Percentiles rank a stretch among this genome's conserved stretches.
Conservation (phyloP, 1,140 invertebrate genomes). For the Gonatopus flavifemur region DNA sequence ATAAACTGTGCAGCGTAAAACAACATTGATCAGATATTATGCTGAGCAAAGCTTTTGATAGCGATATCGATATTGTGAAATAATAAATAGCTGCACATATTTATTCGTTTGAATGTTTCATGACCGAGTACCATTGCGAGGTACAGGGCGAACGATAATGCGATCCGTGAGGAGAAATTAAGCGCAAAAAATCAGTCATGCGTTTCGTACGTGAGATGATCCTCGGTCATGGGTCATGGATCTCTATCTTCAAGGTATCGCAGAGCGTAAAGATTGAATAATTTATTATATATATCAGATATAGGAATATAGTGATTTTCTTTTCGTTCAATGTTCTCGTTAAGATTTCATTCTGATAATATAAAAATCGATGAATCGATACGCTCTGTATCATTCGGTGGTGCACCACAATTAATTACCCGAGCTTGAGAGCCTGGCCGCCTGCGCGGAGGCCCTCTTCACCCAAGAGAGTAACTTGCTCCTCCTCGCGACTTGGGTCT, state of each 20-base stretch:
- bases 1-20: constrained; percentile 13
- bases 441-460: constrained; percentile 90
- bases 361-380: constrained; percentile 19
- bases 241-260: too few relatives aligned
- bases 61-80: background rate
- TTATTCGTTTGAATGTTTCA: constrained; percentile 13
- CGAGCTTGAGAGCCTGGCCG: constrained; percentile 92
- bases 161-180: constrained; percentile 25
- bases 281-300: background rate
- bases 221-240: constrained; percentile 37
- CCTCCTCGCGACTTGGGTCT: constrained; percentile 88
- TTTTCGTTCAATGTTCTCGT: background rate
- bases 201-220: constrained; percentile 39
- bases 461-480: constrained; percentile 89
- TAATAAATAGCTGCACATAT: background rate
- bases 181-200: constrained; percentile 32
- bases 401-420: constrained; percentile 68
- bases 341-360: background rate
- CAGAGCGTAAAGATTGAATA: constrained; percentile 37
- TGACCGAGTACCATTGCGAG: constrained; percentile 39
- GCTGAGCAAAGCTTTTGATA: background rate
- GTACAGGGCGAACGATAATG: constrained; percentile 32
- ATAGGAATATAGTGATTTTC: background rate
- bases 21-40: background rate
- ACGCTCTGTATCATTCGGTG: constrained; percentile 40